These are phyloP conservation scores for Lichenostomus cassidix DNA, from an alignment of 2,113 vertebrate genomes.

Conservation along the genomic window DNA sequence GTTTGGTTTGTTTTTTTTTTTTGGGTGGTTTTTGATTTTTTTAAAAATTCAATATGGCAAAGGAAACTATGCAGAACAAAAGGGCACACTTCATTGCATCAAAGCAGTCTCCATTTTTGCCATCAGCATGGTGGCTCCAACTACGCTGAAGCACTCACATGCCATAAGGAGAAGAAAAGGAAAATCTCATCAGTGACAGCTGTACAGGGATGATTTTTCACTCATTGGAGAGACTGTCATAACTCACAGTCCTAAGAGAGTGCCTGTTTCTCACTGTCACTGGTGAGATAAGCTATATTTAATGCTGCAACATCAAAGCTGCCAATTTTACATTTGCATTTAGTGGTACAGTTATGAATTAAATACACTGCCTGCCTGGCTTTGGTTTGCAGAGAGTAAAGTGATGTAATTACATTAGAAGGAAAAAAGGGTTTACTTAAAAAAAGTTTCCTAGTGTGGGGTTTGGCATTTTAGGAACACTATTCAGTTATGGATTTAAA, in stretches of 20 bases:
- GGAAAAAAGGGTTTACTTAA: neutral
- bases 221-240: constrained; percentile 59
- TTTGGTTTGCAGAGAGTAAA: constrained; percentile 34
- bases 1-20: neutral
- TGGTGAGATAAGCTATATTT: constrained; percentile 66
- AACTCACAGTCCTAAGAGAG: constrained; percentile 65
- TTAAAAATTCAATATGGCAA: neutral
- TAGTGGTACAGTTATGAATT: constrained; percentile 24
- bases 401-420: neutral
- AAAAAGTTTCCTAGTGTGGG: neutral
- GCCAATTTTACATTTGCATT: constrained; percentile 63
- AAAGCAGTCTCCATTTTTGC: neutral
- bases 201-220: constrained; percentile 58
- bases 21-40: neutral
- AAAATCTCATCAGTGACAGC: constrained; percentile 36
- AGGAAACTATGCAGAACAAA: neutral
- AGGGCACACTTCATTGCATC: neutral
- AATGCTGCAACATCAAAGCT: constrained; percentile 43
- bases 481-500: neutral
- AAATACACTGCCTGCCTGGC: neutral
- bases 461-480: neutral
- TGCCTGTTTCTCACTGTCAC: constrained; percentile 66
- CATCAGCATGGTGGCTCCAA: neutral
- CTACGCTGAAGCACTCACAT: neutral
- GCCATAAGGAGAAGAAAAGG: neutral